Percentiles rank a stretch among this genome's conserved stretches.
These are phyloP conservation scores for Cyphomyrus discorhynchus DNA, from an alignment of 2,113 vertebrate species.

Conservation along the genomic window DNA sequence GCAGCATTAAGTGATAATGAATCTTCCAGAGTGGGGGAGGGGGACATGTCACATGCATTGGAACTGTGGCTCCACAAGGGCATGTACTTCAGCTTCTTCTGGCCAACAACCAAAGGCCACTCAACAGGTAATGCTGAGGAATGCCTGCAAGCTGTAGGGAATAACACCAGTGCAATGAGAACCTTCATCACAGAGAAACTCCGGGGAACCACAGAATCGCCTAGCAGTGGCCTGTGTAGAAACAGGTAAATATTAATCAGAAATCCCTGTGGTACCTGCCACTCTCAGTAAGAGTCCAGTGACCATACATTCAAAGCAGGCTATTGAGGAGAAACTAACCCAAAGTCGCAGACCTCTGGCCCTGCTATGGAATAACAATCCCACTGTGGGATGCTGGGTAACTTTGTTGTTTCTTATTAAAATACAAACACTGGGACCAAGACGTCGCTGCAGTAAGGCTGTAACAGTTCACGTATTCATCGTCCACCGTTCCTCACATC, in stretches of 20 bases:
- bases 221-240: background rate
- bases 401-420: slow-evolving; percentile 29
- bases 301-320: background rate
- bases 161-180: background rate
- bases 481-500: background rate
- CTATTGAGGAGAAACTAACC: background rate
- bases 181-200: background rate
- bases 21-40: background rate
- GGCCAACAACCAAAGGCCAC: background rate
- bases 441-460: background rate
- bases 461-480: background rate
- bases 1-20: background rate
- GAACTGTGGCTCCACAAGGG: background rate
- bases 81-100: background rate
- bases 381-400: slow-evolving; percentile 3
- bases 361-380: background rate
- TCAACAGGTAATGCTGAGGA: background rate
- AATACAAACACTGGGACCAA: slow-evolving; percentile 29
- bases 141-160: background rate
- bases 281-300: background rate
- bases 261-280: background rate
- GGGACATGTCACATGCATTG: background rate
- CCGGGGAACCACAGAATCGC: background rate
- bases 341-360: background rate
- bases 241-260: background rate